Percentiles rank a stretch among this genome's conserved stretches.
Evolutionary conservation across 2,797 vertebrate genomes (phyloP).

Genomic region (Todus mexicanus): DNA sequence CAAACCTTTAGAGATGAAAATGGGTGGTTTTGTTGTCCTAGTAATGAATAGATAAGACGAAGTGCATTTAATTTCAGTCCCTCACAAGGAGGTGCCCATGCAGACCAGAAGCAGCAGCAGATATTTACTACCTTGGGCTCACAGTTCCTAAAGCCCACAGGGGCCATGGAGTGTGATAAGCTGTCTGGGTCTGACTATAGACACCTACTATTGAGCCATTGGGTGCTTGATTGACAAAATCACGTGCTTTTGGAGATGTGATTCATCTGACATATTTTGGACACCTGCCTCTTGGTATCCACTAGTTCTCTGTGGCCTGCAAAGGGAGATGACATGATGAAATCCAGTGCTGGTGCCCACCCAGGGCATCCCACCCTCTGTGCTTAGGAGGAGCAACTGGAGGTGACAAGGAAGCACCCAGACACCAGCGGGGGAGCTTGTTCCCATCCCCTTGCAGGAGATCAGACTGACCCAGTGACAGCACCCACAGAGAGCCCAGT

Average conservation of each 20-base stretch:
- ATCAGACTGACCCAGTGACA: background rate
- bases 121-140: background rate
- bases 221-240: background rate
- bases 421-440: background rate
- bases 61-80: background rate
- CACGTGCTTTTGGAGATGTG: background rate
- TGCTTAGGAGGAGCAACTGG: background rate
- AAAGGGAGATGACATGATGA: background rate
- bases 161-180: fast-evolving
- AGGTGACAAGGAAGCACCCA: background rate
- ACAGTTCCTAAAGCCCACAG: background rate
- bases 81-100: background rate
- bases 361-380: background rate
- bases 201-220: background rate
- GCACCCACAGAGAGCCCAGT: background rate
- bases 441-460: background rate
- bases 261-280: background rate
- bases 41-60: background rate
- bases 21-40: background rate
- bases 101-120: background rate
- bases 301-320: background rate
- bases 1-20: background rate
- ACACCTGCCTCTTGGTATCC: background rate
- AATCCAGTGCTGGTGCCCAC: background rate
- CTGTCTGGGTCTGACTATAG: background rate